These are phyloP conservation scores for Microchrysa polita DNA, from an alignment of 2,888 invertebrate genomes.

Conservation along the genomic window DNA sequence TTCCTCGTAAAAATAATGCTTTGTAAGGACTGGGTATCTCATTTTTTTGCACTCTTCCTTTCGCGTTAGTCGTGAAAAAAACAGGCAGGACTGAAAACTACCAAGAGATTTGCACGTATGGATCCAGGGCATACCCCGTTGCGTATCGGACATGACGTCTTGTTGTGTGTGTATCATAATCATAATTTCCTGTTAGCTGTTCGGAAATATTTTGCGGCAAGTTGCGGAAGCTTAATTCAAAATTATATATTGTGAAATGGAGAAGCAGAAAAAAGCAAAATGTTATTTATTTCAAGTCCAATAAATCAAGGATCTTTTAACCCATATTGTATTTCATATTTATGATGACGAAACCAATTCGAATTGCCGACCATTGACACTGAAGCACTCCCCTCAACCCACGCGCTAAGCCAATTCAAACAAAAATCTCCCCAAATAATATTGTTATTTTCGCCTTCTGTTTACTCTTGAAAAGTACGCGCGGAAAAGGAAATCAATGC, in stretches of 20 bases:
- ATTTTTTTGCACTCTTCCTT: neutral
- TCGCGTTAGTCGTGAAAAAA: neutral
- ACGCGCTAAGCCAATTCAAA: no score
- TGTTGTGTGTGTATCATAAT: conserved; percentile 20
- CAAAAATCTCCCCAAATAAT: no score
- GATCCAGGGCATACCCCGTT: neutral
- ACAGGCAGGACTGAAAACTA: conserved; percentile 12
- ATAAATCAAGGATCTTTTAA: neutral
- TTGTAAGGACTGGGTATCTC: conserved; percentile 9
- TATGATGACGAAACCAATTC: no score
- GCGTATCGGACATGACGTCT: neutral
- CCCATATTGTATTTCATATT: no score
- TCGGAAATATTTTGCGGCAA: conserved; percentile 25
- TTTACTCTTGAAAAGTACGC: neutral
- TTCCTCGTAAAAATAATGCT: conserved; percentile 33
- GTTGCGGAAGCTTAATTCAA: conserved; percentile 26
- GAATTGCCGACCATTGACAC: no score
- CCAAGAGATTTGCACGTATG: conserved; percentile 23
- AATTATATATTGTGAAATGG: conserved; percentile 26
- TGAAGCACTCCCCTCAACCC: no score
- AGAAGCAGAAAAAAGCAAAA: conserved; percentile 16
- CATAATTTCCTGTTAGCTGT: conserved; percentile 35
- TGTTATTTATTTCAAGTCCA: no score
- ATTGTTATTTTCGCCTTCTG: neutral
- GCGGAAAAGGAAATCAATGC: conserved; percentile 34